Evolutionary conservation across 2,888 invertebrate genomes (phyloP), one percentile per base, ranked within the genome.

Genomic region (Agrilus mali): DNA sequence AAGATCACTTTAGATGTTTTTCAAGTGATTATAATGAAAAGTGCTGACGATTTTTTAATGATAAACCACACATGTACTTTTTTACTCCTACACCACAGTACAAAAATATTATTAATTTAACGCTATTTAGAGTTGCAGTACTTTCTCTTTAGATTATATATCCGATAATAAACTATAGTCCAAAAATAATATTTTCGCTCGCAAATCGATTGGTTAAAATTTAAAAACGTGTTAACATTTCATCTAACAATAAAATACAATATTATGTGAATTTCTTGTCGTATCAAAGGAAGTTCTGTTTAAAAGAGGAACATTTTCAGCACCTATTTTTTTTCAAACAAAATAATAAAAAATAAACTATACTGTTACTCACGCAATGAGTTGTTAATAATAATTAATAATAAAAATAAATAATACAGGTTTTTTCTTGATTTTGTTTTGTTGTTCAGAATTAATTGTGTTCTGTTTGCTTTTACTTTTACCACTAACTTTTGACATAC

Each of bases 401-500:
- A 35, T 16, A 35, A 16, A n/a, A 35, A 35, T 35, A 35, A 15
- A 35, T 16, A 35, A 35, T 8, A 35, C 8, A 35, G 7, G 16
- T 16, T 16, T 35, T 35, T 16, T 16, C 15, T 16, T 16, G 15
- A 35, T 10, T 35, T 35, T 35, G 16, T 35, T 12, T 20, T 20
- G 20, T 20, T 20, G 6, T 20, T 20, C 27, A 10, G 27, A 10
- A 27, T 27, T 27, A 27, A 20, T 27, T 27, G 27, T 10, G 27
- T 27, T 27, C 27, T 10, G 27, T 27, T 27, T 27, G 27, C 10
- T 27, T 27, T 27, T 27, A 27, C 10, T 27, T 27, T 27, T 36
- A 44, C 52, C 50, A 53, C 50, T 54, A 55, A 52, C 55, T 53
- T 52, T 60, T 58, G 52, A 57, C 53, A 48, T 57, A 53, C 39